Percentiles rank a stretch among this genome's conserved stretches.
Conservation (phyloP, 2,797 vertebrate genomes). For the Philypnodon macrostomus region DNA sequence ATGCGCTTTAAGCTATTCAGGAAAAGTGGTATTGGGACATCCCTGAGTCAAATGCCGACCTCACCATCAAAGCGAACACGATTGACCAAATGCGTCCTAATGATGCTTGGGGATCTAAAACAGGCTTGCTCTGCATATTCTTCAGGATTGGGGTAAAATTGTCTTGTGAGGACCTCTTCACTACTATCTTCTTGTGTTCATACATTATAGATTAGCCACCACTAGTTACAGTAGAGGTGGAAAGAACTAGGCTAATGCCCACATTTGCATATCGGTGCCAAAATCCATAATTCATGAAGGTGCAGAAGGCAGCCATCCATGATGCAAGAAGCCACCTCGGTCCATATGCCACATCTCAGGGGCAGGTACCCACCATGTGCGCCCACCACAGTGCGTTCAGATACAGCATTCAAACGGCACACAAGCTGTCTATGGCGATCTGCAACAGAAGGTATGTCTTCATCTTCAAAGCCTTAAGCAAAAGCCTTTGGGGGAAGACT, state of each 20-base stretch:
- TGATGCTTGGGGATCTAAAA: slow-evolving; percentile 1
- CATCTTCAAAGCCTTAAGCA: slow-evolving; percentile 54
- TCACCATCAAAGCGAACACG: neutral
- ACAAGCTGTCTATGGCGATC: slow-evolving; percentile 24
- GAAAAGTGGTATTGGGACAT: slow-evolving; percentile 1
- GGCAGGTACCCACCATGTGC: slow-evolving; percentile 21
- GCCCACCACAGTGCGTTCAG: slow-evolving; percentile 14
- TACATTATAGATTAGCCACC: slow-evolving; percentile 77
- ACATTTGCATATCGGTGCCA: slow-evolving; percentile 76
- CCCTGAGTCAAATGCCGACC: neutral
- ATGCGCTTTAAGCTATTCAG: neutral
- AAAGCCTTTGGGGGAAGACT: slow-evolving; percentile 41
- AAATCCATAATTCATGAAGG: slow-evolving; percentile 75
- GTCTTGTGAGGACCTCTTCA: slow-evolving; percentile 59
- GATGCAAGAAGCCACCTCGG: slow-evolving; percentile 49
- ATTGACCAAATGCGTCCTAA: slow-evolving; percentile 1
- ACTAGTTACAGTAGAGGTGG: slow-evolving; percentile 71
- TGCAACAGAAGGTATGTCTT: slow-evolving; percentile 29
- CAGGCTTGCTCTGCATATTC: slow-evolving; percentile 38
- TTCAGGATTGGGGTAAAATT: slow-evolving; percentile 51
- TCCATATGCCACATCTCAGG: slow-evolving; percentile 45
- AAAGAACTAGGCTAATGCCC: slow-evolving; percentile 76
- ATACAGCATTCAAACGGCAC: slow-evolving; percentile 18
- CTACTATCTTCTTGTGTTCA: slow-evolving; percentile 58
- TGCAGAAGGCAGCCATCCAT: slow-evolving; percentile 35